A percentile compares a stretch with the other conserved stretches of the same genome.
Conservation (phyloP, 2,797 vertebrate genomes). For the Gouania willdenowi region DNA sequence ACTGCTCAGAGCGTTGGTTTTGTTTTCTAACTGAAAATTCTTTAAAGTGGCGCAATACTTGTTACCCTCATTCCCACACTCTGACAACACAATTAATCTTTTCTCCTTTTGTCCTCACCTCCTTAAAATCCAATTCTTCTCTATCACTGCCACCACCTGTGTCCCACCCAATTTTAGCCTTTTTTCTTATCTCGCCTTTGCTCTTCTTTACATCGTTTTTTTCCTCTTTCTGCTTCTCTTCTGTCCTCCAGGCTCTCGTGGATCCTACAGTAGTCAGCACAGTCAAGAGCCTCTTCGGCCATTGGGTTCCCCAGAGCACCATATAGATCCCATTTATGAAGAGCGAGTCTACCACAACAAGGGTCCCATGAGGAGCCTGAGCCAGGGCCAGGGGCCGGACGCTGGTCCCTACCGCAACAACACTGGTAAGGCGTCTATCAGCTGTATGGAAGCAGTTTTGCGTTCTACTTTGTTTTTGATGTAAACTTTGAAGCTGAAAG, state of each 20-base stretch:
- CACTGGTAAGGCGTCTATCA: conserved; percentile 80
- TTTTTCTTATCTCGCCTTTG: background rate
- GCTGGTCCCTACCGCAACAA: conserved; percentile 91
- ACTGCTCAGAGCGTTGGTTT: no score
- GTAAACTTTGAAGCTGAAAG: no score
- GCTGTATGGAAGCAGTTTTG: no score
- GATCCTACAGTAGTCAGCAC: conserved; percentile 95
- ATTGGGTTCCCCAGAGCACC: conserved; percentile 93
- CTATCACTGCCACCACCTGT: background rate
- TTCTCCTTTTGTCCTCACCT: background rate
- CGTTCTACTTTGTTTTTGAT: no score
- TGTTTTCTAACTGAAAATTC: no score
- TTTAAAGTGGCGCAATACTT: no score
- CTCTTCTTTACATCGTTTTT: background rate
- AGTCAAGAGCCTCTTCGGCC: conserved; percentile 90
- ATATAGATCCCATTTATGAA: conserved; percentile 98
- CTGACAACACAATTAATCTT: background rate
- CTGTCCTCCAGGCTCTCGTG: conserved; percentile 82
- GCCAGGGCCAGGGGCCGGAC: conserved; percentile 93
- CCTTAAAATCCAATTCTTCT: background rate
- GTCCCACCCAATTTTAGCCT: background rate
- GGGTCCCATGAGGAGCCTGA: conserved; percentile 94
- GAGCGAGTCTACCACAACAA: conserved; percentile 97
- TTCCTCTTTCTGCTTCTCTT: background rate
- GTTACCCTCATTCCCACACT: background rate